Conservation (phyloP, 1,140 invertebrate species). For the Drosophila busckii region DNA sequence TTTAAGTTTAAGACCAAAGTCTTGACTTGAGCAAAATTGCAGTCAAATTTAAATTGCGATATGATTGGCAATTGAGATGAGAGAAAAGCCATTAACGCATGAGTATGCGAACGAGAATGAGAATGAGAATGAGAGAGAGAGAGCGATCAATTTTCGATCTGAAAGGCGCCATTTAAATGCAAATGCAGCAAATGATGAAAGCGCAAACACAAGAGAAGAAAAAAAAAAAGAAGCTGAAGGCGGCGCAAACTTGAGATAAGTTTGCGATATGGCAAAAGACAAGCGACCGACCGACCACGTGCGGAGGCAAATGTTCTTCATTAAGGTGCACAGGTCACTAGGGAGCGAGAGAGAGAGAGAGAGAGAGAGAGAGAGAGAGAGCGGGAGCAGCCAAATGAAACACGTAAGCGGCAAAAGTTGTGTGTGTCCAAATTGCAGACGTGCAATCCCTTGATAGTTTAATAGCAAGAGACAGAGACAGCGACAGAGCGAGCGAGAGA, state of each 20-base stretch:
- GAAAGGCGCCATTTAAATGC: conserved; percentile 25
- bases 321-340: conserved; percentile 2
- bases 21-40: not conserved
- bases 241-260: conserved; percentile 4
- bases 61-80: no score
- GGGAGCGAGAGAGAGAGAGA: not conserved
- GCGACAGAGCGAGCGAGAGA: conserved; percentile 24
- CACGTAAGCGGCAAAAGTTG: conserved; percentile 54
- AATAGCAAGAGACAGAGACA: conserved; percentile 1
- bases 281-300: not conserved
- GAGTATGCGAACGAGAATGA: not conserved
- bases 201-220: conserved; percentile 37
- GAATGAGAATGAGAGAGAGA: not conserved
- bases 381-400: conserved; percentile 39
- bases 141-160: conserved; percentile 44
- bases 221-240: conserved; percentile 32
- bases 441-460: conserved; percentile 30
- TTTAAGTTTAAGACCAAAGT: no score
- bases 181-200: conserved; percentile 51
- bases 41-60: not conserved
- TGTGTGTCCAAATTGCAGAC: conserved; percentile 57
- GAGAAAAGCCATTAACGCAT: no score
- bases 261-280: conserved; percentile 20
- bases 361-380: not conserved
- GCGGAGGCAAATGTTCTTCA: conserved; percentile 3